Base-by-base conservation (phyloP, 2,797 vertebrate species). In the Balearica regulorum region DNA sequence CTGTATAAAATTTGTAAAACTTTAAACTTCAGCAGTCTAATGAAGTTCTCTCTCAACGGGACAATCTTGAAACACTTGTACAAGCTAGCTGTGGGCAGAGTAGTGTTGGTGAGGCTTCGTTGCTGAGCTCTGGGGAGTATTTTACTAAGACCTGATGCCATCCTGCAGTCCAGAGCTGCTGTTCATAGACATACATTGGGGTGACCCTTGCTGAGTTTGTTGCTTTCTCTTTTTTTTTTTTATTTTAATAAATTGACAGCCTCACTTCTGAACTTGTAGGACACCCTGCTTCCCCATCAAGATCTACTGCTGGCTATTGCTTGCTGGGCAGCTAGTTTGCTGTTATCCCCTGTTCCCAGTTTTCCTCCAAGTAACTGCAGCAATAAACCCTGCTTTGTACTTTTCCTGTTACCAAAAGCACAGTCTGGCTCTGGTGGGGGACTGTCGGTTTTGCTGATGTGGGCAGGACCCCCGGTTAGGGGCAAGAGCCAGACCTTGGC, bases 41-140 rank as follows among this genome's bases (percentile, higher is more conserved):
- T 0, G 4, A 35, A 48, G 41, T 57, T 87, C 10, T 49, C 21
- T 19, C 46, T 44, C 22, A 51, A 6, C 8, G 17, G 37, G 80
- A 4, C 20, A 3, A 12, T 35, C 14, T 2, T 43, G 54, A 29
- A 48, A 13, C 4, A 2, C 20, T 24, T 0, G 0, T 44, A 18
- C 9, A 8, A 37, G 6, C 1, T 13, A 28, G 2, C 43, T 71
- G 41, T 0, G 7, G 25, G 24, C 70, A 68, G 8, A 17, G 8
- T 16, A 14, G 29, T 4, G 17, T 13, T 31, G 16, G 64, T 0
- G 11, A 68, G 66, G 26, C 26, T 83, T 46, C 1, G 2, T 61
- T 0, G 0, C 28, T 6, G 13, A 55, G 46, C 58, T 83, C 62
- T 28, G 28, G 22, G 0, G 3, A 22, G 10, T 53, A 6, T 71